Evolutionary conservation across 2,113 vertebrate species (phyloP), one percentile per base, ranked within the genome.

Genomic region (Percina caprodes): DNA sequence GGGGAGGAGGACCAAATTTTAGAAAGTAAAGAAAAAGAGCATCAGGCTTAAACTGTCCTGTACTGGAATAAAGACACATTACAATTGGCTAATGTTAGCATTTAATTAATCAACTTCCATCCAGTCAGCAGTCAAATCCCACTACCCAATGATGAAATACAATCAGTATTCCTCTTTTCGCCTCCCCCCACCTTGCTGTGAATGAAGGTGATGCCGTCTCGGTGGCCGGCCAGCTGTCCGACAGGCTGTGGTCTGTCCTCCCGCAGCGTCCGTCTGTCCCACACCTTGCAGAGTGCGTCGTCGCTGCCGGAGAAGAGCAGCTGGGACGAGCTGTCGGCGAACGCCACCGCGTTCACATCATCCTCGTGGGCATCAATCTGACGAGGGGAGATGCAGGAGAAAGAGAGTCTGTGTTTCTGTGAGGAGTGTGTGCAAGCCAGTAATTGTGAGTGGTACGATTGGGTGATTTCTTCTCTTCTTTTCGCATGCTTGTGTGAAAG

Each of bases 161-260:
- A 70, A 66, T 60, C 56, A 55, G 58, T 30, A 19, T 13, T 23
- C 24, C 62, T 24, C 39, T 65, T 48, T 9, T 10, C 3, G 12
- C 23, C 13, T 1, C 11, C 8, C 33, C 69, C 55, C 71, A 97
- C 97, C 96, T 98, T 98, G 95, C 97, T 98, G 91, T 98, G 95
- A 74, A 98, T 97, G 93, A 98, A 98, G 70, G 97, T 98, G 94
- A 98, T 95, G 70, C 97, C 97, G 21, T 98, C 97, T 71, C 96
- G 93, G 91, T 98, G 97, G 62, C 97, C 97, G 1, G 97, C 96
- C 85, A 98, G 93, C 54, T 97, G 95, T 30, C 97, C 97, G 51
- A 98, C 97, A 0, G 97, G 97, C 90, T 96, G 96, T 35, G 97
- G 97, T 65, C 96, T 93, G 91, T 97, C 96, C 62, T 98, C 97